Conservation (phyloP, 2,888 invertebrate species). For the Nesidiocoris tenuis region DNA sequence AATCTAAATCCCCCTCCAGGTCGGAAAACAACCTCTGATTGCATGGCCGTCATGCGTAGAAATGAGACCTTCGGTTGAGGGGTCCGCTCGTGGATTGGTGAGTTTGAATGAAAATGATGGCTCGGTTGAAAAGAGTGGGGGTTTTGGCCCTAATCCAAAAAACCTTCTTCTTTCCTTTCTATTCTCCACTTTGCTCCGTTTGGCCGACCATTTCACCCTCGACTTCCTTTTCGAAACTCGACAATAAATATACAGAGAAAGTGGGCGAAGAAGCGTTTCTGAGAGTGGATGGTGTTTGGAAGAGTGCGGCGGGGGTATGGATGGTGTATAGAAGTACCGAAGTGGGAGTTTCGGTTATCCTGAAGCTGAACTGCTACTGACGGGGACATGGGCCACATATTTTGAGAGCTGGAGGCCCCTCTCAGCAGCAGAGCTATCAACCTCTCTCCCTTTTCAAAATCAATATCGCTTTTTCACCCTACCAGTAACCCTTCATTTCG, state of each 20-base stretch:
- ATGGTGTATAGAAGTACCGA: background rate
- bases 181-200: background rate
- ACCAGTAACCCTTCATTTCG: background rate
- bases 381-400: conserved; percentile 43
- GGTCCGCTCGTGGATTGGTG: too few species aligned
- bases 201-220: conserved; percentile 22
- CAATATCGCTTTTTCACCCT: conserved; percentile 7
- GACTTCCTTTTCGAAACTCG: conserved; percentile 35
- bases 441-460: conserved; percentile 27
- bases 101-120: background rate
- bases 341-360: background rate
- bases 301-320: too few species aligned
- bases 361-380: conserved; percentile 36
- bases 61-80: too few species aligned
- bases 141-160: conserved; percentile 39
- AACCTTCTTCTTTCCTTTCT: conserved; percentile 9
- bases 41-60: too few species aligned
- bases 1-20: too few species aligned
- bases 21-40: too few species aligned
- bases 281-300: background rate
- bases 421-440: conserved; percentile 7
- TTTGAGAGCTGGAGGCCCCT: conserved; percentile 26
- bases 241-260: conserved; percentile 38
- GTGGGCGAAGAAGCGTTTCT: background rate
- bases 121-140: background rate